Evolutionary conservation across 2,797 vertebrate species (phyloP).

Genomic region (Sebastes matsubarae): DNA sequence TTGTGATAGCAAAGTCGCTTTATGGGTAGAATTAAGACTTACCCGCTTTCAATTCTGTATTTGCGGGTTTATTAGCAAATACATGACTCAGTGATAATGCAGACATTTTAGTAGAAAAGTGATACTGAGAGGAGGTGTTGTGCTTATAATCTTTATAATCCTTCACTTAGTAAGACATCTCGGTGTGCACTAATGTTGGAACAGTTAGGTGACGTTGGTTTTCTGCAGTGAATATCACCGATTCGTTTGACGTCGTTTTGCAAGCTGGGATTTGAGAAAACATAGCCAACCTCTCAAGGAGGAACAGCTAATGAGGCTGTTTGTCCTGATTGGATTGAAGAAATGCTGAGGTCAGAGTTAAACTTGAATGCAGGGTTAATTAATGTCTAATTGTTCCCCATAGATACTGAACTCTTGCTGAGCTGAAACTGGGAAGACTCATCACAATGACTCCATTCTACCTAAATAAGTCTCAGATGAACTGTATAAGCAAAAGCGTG

Average conservation of each 20-base stretch:
- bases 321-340: constrained; percentile 7
- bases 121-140: neutral
- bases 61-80: constrained; percentile 22
- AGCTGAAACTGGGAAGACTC: neutral
- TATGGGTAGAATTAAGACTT: constrained; percentile 31
- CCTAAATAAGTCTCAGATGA: neutral
- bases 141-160: neutral
- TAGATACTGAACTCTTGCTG: constrained; percentile 1
- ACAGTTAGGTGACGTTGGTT: neutral
- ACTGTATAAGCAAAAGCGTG: neutral
- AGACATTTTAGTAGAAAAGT: neutral
- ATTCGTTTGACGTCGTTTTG: neutral
- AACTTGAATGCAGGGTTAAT: constrained; percentile 14
- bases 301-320: neutral
- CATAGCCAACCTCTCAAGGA: neutral
- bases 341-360: neutral
- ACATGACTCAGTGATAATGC: constrained; percentile 4
- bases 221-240: neutral
- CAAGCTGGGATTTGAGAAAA: neutral
- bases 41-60: constrained; percentile 9
- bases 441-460: neutral
- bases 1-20: constrained; percentile 35
- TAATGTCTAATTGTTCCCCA: constrained; percentile 10
- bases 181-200: neutral
- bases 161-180: neutral